phyloP scores from a whole-genome alignment of 64 coral and sea anemone species.

The Montipora sp. region DNA sequence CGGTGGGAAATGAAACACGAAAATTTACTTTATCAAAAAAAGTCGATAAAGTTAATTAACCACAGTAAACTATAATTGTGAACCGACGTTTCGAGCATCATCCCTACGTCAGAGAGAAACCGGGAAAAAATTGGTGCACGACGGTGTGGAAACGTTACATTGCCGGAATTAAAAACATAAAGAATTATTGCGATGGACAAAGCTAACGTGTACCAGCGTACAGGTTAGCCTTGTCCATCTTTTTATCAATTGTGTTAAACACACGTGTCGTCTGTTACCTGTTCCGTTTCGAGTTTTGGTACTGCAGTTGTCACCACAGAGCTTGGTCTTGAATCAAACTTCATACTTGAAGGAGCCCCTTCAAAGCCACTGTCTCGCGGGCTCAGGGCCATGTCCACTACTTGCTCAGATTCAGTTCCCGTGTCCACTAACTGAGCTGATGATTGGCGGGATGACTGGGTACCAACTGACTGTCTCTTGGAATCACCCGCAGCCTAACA shows the following conservation, averaged over 20 bases:
- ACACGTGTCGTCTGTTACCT: background rate
- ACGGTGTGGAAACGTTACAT: too few species aligned
- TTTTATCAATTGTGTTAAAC: background rate
- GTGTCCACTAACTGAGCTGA: constrained; percentile 65
- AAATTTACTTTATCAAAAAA: too few species aligned
- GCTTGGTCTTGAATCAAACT: constrained; percentile 74
- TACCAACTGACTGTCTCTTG: constrained; percentile 59
- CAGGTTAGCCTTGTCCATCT: too few species aligned
- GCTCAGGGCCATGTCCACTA: background rate
- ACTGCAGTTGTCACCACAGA: constrained; percentile 37
- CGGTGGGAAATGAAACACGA: too few species aligned
- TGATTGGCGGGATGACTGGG: constrained; percentile 63
- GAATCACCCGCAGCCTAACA: constrained; percentile 32
- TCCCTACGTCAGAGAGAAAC: too few species aligned
- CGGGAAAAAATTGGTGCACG: too few species aligned
- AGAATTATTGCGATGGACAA: too few species aligned
- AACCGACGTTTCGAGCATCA: too few species aligned
- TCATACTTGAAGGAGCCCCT: constrained; percentile 71
- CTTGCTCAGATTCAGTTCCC: constrained; percentile 38
- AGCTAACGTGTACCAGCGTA: too few species aligned
- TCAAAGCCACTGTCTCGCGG: constrained; percentile 92
- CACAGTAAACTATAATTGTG: too few species aligned
- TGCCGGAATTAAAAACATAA: too few species aligned
- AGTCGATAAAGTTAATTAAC: too few species aligned
- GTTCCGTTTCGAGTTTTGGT: constrained; percentile 51